Conservation (phyloP, 2,888 invertebrate species). For the Tipula vernalis region DNA sequence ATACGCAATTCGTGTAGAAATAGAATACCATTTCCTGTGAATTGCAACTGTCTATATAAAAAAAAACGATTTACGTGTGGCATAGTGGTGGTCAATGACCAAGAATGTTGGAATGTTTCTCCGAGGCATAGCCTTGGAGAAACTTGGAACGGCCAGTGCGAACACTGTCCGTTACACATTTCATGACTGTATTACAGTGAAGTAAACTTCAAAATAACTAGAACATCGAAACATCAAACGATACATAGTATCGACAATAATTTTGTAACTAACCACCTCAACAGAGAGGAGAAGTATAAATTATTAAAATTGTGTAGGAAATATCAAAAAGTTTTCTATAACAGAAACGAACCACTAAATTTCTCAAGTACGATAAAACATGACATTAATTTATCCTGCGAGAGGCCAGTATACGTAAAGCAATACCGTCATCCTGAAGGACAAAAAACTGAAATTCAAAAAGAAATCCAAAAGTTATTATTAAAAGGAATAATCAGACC, state of each 20-base stretch:
- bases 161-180: too few relatives aligned
- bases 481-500: background rate
- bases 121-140: too few relatives aligned
- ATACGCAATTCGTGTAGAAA: too few relatives aligned
- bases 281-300: background rate
- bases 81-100: too few relatives aligned
- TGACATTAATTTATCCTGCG: background rate
- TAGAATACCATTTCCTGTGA: too few relatives aligned
- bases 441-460: background rate
- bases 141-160: too few relatives aligned
- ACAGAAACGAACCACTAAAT: background rate
- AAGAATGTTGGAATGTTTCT: too few relatives aligned
- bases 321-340: background rate
- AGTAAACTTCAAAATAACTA: background rate
- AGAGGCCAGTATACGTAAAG: background rate
- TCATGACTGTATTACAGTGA: background rate
- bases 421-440: background rate
- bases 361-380: background rate
- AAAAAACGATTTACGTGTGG: too few relatives aligned
- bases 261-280: background rate
- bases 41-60: too few relatives aligned
- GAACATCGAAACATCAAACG: background rate
- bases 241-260: background rate
- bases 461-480: background rate
- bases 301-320: background rate